phyloP scores from a whole-genome alignment of 92 coral and sea anemone genomes.

The Phenganax marumi region DNA sequence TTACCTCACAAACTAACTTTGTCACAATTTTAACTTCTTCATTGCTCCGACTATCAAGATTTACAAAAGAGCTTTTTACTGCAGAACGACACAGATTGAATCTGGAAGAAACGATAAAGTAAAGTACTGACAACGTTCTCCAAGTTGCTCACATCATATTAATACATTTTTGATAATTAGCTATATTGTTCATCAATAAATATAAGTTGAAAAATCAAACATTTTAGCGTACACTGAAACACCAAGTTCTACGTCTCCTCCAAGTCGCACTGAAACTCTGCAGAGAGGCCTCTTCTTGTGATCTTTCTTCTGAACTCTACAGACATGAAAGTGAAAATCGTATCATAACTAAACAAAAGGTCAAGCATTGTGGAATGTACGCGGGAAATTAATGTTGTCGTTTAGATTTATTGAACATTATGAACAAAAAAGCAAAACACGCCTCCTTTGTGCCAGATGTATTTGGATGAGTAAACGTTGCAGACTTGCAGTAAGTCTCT shows the following conservation, averaged over 20 bases:
- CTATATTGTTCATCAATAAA: too few relatives aligned
- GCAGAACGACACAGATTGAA: conserved; percentile 81
- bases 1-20: conserved; percentile 84
- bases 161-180: neutral
- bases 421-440: too few relatives aligned
- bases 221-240: conserved; percentile 72
- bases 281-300: conserved; percentile 78
- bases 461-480: too few relatives aligned
- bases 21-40: conserved; percentile 77
- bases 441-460: too few relatives aligned
- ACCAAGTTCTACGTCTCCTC: conserved; percentile 81
- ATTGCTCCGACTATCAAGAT: conserved; percentile 75
- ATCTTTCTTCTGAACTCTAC: conserved; percentile 81
- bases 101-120: conserved; percentile 31
- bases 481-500: too few relatives aligned
- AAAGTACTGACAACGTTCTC: neutral
- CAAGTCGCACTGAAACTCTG: conserved; percentile 65
- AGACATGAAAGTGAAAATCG: neutral
- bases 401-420: too few relatives aligned
- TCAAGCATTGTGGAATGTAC: too few relatives aligned
- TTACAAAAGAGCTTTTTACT: conserved; percentile 69
- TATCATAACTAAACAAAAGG: neutral
- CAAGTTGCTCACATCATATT: neutral
- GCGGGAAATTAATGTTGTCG: too few relatives aligned
- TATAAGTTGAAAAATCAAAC: too few relatives aligned